Percentiles rank a stretch among this genome's conserved stretches.
phyloP scores from a whole-genome alignment of 2,797 vertebrate species.

The Neoniphon sammara region DNA sequence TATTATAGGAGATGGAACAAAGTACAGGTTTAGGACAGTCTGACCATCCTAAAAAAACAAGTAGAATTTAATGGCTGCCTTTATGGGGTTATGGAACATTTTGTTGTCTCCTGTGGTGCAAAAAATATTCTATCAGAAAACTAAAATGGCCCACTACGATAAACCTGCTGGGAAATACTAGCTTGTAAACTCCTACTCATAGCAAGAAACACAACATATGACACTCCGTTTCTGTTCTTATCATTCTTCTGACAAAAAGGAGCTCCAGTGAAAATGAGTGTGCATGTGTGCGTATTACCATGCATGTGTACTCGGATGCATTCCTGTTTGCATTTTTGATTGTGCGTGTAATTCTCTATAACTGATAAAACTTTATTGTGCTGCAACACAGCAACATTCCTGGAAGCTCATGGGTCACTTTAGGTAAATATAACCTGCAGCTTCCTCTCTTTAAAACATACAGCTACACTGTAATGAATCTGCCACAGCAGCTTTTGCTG shows the following conservation, averaged over 20 bases:
- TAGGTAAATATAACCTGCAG: slow-evolving; percentile 22
- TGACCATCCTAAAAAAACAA: slow-evolving; percentile 9
- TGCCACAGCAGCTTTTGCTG: background rate
- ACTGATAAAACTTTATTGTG: slow-evolving; percentile 1
- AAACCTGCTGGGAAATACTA: background rate
- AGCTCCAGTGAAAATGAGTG: background rate
- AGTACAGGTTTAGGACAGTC: slow-evolving; percentile 28
- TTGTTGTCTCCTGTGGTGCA: slow-evolving; percentile 20
- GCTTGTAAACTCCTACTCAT: background rate
- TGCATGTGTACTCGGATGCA: slow-evolving; percentile 1
- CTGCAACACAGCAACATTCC: background rate
- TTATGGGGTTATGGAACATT: slow-evolving; percentile 1
- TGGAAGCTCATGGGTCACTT: slow-evolving; percentile 23
- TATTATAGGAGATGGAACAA: slow-evolving; percentile 40
- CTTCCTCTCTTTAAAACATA: slow-evolving; percentile 26
- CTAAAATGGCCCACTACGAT: background rate
- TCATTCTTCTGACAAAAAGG: background rate
- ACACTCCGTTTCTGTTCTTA: background rate
- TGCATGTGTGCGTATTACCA: background rate
- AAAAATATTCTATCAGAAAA: slow-evolving; percentile 20
- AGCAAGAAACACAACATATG: background rate
- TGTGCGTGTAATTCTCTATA: slow-evolving; percentile 6
- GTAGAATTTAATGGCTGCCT: slow-evolving; percentile 21
- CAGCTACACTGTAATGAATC: slow-evolving; percentile 45
- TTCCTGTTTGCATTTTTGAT: background rate